These are phyloP conservation scores for Sebastes goodei DNA, from an alignment of 2,797 vertebrate genomes.

Conservation along the genomic window DNA sequence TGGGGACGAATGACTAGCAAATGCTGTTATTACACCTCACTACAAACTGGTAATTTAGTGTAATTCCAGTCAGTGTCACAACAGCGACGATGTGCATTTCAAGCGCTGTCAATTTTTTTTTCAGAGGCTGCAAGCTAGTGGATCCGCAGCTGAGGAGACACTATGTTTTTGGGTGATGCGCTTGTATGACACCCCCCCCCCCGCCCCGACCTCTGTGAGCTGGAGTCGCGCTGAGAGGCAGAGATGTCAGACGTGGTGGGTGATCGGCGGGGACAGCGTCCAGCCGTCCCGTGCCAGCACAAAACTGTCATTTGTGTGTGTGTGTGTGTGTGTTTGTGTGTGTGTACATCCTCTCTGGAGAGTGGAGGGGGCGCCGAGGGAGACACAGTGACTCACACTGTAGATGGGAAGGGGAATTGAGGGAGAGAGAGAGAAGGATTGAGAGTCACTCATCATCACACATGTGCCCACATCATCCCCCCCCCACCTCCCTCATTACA, in stretches of 20 bases:
- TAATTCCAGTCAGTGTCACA: constrained; percentile 72
- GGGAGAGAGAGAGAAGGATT: constrained; percentile 13
- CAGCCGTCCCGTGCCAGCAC: constrained; percentile 50
- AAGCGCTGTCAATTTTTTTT: constrained; percentile 39
- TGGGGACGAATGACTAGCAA: constrained; percentile 46
- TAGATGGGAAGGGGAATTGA: constrained; percentile 14
- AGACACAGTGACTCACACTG: constrained; percentile 50
- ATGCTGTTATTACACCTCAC: constrained; percentile 56
- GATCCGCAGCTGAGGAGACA: constrained; percentile 6
- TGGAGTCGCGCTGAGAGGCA: constrained; percentile 49
- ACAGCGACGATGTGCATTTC: constrained; percentile 55
- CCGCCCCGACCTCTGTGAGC: constrained; percentile 22
- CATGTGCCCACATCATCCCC: constrained; percentile 45
- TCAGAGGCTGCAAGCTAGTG: neutral
- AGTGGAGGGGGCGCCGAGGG: neutral
- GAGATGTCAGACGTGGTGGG: constrained; percentile 48
- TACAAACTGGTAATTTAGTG: constrained; percentile 61
- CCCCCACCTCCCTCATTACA: constrained; percentile 41
- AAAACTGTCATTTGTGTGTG: constrained; percentile 28
- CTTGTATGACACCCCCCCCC: neutral
- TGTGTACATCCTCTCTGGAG: constrained; percentile 13
- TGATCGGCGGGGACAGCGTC: constrained; percentile 55
- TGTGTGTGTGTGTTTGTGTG: neutral
- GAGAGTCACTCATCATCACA: constrained; percentile 61
- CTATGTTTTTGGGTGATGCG: neutral